Conservation (phyloP, 2,888 invertebrate genomes). For the Plebejus melissa region DNA sequence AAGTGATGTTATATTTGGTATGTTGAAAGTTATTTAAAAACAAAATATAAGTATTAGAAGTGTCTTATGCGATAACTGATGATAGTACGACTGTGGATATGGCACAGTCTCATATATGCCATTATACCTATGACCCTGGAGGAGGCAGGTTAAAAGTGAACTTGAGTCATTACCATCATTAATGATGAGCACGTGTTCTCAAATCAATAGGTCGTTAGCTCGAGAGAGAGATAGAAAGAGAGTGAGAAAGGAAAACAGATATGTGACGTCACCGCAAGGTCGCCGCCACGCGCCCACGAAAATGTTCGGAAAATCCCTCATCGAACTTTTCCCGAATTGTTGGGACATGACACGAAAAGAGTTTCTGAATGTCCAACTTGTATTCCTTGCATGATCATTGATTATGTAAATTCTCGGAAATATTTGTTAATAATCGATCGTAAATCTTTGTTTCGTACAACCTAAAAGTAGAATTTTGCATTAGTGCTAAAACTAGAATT, state of each 20-base stretch:
- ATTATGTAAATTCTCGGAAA: not conserved
- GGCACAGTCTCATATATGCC: not conserved
- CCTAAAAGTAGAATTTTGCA: not conserved
- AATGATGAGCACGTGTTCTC: slow-evolving; percentile 28
- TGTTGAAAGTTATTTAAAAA: not conserved
- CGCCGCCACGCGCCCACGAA: slow-evolving; percentile 30
- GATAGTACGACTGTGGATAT: not conserved
- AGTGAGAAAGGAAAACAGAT: slow-evolving; percentile 28
- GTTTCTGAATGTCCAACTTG: not conserved
- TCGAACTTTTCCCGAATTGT: slow-evolving; percentile 17
- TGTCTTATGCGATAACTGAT: not conserved
- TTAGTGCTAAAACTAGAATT: not conserved
- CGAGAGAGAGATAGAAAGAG: slow-evolving; percentile 29
- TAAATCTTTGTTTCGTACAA: not conserved
- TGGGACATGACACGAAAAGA: not conserved
- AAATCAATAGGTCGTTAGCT: slow-evolving; percentile 30
- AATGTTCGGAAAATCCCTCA: slow-evolving; percentile 34
- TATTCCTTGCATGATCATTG: not conserved
- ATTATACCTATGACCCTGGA: slow-evolving; percentile 8
- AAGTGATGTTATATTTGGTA: not conserved
- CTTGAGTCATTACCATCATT: slow-evolving; percentile 26
- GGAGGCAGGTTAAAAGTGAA: slow-evolving; percentile 29
- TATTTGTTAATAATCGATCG: not conserved
- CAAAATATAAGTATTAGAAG: not conserved
- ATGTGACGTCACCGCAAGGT: slow-evolving; percentile 35